These are phyloP conservation scores for Orthosia gothica DNA, from an alignment of 2,888 invertebrate genomes.

Conservation along the genomic window DNA sequence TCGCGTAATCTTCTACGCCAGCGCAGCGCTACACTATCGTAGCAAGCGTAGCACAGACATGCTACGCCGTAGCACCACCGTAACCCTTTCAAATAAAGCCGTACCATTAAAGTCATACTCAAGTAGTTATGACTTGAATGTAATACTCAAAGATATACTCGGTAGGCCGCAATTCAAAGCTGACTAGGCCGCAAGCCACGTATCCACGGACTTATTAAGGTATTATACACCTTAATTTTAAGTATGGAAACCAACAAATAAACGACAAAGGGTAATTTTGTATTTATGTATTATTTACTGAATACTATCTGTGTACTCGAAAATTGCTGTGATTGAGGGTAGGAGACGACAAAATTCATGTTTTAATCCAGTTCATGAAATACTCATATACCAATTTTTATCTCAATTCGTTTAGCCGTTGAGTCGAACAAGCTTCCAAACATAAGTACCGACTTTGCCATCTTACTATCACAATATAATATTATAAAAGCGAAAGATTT, in stretches of 20 bases:
- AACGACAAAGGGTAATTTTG: neutral
- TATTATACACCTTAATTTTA: constrained; percentile 21
- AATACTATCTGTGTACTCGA: too few relatives aligned
- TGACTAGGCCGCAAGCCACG: constrained; percentile 27
- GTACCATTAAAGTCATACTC: constrained; percentile 1
- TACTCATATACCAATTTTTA: too few relatives aligned
- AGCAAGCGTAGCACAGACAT: constrained; percentile 28
- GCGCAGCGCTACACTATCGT: constrained; percentile 11
- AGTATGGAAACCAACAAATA: neutral
- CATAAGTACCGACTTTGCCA: too few relatives aligned
- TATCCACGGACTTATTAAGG: constrained; percentile 21
- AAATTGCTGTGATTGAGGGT: too few relatives aligned
- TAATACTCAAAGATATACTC: constrained; percentile 19
- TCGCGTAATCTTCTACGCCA: neutral
- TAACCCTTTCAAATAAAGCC: neutral
- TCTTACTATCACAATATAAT: too few relatives aligned
- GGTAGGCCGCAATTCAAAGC: constrained; percentile 41
- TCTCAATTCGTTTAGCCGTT: too few relatives aligned
- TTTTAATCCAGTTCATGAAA: too few relatives aligned
- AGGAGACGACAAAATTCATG: too few relatives aligned
- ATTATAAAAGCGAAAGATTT: too few relatives aligned
- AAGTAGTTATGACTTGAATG: neutral
- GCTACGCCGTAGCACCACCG: constrained; percentile 43
- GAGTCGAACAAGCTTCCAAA: too few relatives aligned
- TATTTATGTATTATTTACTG: neutral